Base-by-base conservation (phyloP, 2,113 vertebrate genomes). In the Balaenoptera acutorostrata region DNA sequence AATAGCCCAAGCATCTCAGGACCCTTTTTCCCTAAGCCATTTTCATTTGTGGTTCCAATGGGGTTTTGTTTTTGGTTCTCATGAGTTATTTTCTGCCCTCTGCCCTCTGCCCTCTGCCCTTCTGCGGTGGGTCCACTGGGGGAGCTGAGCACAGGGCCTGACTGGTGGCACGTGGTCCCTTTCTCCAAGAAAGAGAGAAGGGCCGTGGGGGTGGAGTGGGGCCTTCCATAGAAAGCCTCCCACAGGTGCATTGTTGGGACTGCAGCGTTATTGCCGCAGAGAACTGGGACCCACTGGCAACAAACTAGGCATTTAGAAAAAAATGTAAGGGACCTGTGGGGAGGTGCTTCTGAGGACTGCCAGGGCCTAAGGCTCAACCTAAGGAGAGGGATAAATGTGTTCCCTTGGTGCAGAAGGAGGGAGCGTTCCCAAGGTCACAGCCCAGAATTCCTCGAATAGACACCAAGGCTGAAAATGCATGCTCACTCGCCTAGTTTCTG, bases 51-150 rank as follows among this genome's bases (percentile, higher is more conserved):
- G 91, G 72, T 88, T 98, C 95, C 83, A 95, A 1, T 49, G 74
- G 86, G 78, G 93, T 92, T 98, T 96, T 96, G 88, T 86, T 97
- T 90, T 96, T 72, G 49, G 97, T 99, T 99, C 98, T 99, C 98
- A 98, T 0, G 94, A 98, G 98, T 98, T 99, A 98, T 99, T 99
- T 98, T 98, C 97, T 98, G 97, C 44, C 61, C 95, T 96, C 52
- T 55, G 52, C 41, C 41, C 41, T 41, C 88, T 97, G 96, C 46
- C 33, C 93, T 91, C 77, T 84, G 96, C 92, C 90, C 96, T 98
- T 97, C 90, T 97, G 86, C n/a, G 17, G 86, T 97, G 80, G 61
- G 85, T 97, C 96, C 90, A 0, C 83, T 97, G 95, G 88, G 90
- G 93, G 69, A 97, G 77, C 68, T 96, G 69, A 97, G 57, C 90